These are phyloP conservation scores for Odocoileus hemionus DNA, from an alignment of 2,113 vertebrate species.

Conservation along the genomic window DNA sequence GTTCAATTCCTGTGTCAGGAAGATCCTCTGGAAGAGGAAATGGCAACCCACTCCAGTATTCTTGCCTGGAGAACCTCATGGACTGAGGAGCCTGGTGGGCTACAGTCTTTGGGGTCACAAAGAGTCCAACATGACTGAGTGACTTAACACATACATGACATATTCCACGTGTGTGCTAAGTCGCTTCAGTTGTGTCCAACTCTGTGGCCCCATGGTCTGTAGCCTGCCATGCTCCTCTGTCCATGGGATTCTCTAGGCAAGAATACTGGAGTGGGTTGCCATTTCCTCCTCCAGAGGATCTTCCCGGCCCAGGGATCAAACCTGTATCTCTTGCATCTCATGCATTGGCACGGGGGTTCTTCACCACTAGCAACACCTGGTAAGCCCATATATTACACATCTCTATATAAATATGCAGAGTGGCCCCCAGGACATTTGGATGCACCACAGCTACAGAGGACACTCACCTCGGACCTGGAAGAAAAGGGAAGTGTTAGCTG, in stretches of 20 bases:
- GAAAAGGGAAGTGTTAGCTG: slow-evolving; percentile 8
- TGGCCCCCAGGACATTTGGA: not conserved
- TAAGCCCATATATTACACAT: not conserved
- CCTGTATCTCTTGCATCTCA: not conserved
- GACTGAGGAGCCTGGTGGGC: not conserved
- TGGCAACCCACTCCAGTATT: not conserved
- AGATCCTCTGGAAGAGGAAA: not conserved
- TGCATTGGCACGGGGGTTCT: not conserved
- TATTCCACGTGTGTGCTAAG: not conserved
- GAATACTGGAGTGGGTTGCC: not conserved
- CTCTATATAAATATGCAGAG: not conserved
- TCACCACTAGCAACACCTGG: not conserved
- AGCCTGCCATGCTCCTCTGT: not conserved
- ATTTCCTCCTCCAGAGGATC: not conserved
- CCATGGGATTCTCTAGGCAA: not conserved
- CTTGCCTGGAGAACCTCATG: not conserved
- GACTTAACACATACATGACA: not conserved
- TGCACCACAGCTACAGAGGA: not conserved
- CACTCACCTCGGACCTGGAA: slow-evolving; percentile 74
- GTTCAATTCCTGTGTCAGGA: not conserved
- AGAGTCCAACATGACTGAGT: not conserved
- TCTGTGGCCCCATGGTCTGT: not conserved
- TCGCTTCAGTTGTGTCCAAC: not conserved
- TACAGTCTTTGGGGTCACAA: not conserved
- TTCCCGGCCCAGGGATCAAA: not conserved